Percentiles rank a stretch among this genome's conserved stretches.
Conservation (phyloP, 2,113 vertebrate genomes). For the Bostrychus sinensis region DNA sequence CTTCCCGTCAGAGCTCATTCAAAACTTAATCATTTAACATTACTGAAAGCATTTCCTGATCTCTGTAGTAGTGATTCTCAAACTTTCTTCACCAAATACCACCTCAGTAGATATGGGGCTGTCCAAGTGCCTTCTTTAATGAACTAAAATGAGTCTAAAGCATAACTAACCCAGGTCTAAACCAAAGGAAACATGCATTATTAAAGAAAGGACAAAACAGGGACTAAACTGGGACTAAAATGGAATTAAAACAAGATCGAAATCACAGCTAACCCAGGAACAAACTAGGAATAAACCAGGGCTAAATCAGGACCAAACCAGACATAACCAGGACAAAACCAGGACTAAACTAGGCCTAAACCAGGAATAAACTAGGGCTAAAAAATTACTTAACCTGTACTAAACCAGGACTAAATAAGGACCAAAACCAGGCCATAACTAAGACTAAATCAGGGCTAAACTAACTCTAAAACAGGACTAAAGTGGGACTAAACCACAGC, state of each 20-base stretch:
- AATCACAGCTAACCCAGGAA: not conserved
- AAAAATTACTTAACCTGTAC: not conserved
- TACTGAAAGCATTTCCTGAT: not conserved
- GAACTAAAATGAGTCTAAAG: too few relatives aligned
- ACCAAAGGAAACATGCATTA: not conserved
- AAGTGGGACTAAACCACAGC: not conserved
- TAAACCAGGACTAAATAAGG: not conserved
- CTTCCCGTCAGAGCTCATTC: not conserved
- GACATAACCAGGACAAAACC: too few relatives aligned
- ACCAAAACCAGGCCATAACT: not conserved
- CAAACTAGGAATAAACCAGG: not conserved
- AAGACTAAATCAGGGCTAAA: not conserved
- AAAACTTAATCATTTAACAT: not conserved
- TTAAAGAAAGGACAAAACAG: too few relatives aligned
- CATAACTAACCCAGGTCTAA: not conserved
- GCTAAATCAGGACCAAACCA: too few relatives aligned
- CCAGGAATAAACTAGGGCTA: too few relatives aligned
- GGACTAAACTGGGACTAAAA: too few relatives aligned
- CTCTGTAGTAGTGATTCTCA: not conserved
- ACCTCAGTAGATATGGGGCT: not conserved
- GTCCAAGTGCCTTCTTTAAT: too few relatives aligned
- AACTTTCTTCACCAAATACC: not conserved
- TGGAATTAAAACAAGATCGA: too few relatives aligned
- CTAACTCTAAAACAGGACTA: not conserved
- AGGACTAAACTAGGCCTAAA: not conserved